Percentiles rank a stretch among this genome's conserved stretches.
Conservation (phyloP, 1,140 invertebrate species). For the Philopotamus ludificatus region DNA sequence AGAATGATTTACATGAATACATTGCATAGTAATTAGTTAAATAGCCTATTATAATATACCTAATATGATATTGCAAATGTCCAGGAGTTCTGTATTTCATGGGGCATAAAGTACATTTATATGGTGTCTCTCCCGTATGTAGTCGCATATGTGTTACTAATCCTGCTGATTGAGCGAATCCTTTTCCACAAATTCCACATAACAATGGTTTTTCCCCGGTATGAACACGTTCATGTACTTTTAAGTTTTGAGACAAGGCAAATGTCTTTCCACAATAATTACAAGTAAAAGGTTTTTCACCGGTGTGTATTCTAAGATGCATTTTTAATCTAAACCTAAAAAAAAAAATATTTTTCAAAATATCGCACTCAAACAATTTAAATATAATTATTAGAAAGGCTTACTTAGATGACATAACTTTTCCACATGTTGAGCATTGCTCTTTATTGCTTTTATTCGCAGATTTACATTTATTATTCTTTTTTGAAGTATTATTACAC, state of each 20-base stretch:
- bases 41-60: no score
- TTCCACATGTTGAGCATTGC: conserved; percentile 54
- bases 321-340: conserved; percentile 76
- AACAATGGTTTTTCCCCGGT: conserved; percentile 59
- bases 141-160: conserved; percentile 56
- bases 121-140: conserved; percentile 58
- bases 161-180: conserved; percentile 55
- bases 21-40: no score
- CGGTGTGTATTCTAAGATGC: conserved; percentile 87
- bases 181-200: conserved; percentile 52
- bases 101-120: conserved; percentile 51
- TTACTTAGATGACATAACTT: conserved; percentile 54
- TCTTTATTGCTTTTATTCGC: conserved; percentile 45
- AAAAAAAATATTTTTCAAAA: no score
- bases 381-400: not conserved
- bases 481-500: no score
- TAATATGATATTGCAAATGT: conserved; percentile 57
- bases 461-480: conserved; percentile 31
- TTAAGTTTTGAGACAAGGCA: conserved; percentile 49
- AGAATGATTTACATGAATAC: no score
- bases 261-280: conserved; percentile 49
- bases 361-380: no score
- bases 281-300: conserved; percentile 87
- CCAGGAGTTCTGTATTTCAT: conserved; percentile 50
- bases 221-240: conserved; percentile 60